Percentiles rank a stretch among this genome's conserved stretches.
Evolutionary conservation across 1,140 invertebrate genomes (phyloP).

Genomic region (Cherax quadricarinatus): DNA sequence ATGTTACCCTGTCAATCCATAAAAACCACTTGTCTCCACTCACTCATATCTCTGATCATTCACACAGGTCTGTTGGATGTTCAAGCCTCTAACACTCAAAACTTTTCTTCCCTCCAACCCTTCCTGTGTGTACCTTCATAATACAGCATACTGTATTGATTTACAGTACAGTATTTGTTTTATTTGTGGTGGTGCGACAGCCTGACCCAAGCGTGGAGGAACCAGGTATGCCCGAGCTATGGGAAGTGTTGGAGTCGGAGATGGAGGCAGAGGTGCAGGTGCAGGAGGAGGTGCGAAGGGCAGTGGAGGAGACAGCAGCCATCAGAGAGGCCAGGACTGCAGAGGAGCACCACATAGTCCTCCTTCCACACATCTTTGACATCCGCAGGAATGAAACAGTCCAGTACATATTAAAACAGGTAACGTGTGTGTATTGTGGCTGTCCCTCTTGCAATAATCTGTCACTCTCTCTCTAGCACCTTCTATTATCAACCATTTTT

Average conservation of each 20-base stretch:
- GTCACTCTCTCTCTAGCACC: no score
- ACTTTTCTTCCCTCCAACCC: no score
- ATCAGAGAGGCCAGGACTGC: slow-evolving; percentile 1
- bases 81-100: no score
- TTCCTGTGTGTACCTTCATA: no score
- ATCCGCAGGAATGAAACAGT: slow-evolving; percentile 46
- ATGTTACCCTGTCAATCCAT: no score
- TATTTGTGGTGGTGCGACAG: neutral
- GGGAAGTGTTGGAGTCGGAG: slow-evolving; percentile 29
- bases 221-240: slow-evolving; percentile 42
- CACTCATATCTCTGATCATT: no score
- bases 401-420: slow-evolving; percentile 54
- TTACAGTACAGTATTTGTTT: no score
- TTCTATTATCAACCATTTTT: no score
- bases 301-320: slow-evolving; percentile 47
- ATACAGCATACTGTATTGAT: no score
- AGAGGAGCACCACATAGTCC: slow-evolving; percentile 22
- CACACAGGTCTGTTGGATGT: no score
- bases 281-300: slow-evolving; percentile 39
- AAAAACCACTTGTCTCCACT: no score
- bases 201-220: slow-evolving; percentile 50
- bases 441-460: no score
- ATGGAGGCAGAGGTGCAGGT: slow-evolving; percentile 51
- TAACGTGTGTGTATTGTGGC: neutral
- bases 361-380: slow-evolving; percentile 52